Conservation (phyloP, 2,888 invertebrate species). For the Psylliodes chrysocephalus region DNA sequence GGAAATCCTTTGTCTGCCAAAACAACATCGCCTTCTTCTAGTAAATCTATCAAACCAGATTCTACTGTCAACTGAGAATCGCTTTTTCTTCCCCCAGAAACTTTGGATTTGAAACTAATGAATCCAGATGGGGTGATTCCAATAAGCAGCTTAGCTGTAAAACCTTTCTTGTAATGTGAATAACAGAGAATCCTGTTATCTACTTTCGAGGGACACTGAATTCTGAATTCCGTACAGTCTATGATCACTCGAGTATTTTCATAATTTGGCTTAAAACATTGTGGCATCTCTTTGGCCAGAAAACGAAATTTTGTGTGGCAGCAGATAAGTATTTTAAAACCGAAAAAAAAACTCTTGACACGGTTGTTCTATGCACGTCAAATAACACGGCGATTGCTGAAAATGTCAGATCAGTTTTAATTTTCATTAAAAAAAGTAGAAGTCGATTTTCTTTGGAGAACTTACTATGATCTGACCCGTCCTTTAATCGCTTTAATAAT, state of each 20-base stretch:
- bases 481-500: too few species aligned
- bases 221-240: background rate
- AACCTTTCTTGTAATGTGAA: background rate
- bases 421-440: too few species aligned
- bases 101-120: conserved; percentile 41
- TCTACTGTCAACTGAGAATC: conserved; percentile 43
- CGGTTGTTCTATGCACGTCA: too few species aligned
- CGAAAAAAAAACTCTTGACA: too few species aligned
- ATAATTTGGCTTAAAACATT: background rate
- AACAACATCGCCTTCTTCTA: conserved; percentile 39
- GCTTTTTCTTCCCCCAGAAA: conserved; percentile 39
- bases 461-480: too few species aligned
- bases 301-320: too few species aligned
- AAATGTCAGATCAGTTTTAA: too few species aligned
- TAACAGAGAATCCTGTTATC: background rate
- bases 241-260: background rate
- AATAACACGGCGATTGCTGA: too few species aligned
- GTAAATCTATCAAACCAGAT: conserved; percentile 34
- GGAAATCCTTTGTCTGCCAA: conserved; percentile 11
- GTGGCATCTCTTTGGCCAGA: too few species aligned
- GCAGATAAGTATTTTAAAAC: too few species aligned
- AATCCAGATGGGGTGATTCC: conserved; percentile 38
- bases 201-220: background rate
- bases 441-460: too few species aligned
- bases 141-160: conserved; percentile 19